Base-by-base conservation (phyloP, 2,888 invertebrate genomes). In the Lithophane leautieri region DNA sequence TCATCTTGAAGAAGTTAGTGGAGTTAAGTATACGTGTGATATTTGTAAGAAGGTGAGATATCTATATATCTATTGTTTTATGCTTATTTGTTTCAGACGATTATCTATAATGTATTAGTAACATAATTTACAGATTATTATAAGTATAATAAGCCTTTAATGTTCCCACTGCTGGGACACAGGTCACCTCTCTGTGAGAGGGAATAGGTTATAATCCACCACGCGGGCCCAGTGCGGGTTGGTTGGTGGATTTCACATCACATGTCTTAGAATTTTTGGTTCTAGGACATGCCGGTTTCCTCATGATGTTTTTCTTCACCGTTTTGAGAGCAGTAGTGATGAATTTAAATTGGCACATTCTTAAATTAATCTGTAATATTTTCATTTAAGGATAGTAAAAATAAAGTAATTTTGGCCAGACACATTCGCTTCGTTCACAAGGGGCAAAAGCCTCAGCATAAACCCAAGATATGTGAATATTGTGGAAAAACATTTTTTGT, bases 401-500 rank as follows among this genome's bases (percentile, higher is more conserved):
- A 69, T 44, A 76, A 76, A 78, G 42, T 16, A 34, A 16, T n/a
- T 34, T 34, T 76, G 69, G 50, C 34, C 6, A 60, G 68, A 25
- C 76, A 76, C 68, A 76, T 78, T 68, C 78, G 78, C 42, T 42
- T 52, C 22, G 42, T 68, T 25, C 76, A 76, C 42, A 50, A 47
- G 42, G 58, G 58, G 14, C 14, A 42, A 22, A 78, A 69, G 34
- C 68, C 68, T 25, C 50, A 52, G 34, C n/a, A 14, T 2, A 76
- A 76, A 25, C 76, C 47, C 8, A 77, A 25, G 25, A 78, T 76
- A 44, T 76, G 76, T 76, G 76, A 76, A 78, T 58, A 78, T 44
- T 76, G 76, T 61, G 76, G 76, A 44, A 76, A 78, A 69, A 69
- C 76, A 12, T 76, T 78, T 61, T n/a, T 42, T 40, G 76, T 76